Percentiles rank a stretch among this genome's conserved stretches.
Conservation (phyloP, 1,140 invertebrate genomes). For the Pogonognathellus flavescens region DNA sequence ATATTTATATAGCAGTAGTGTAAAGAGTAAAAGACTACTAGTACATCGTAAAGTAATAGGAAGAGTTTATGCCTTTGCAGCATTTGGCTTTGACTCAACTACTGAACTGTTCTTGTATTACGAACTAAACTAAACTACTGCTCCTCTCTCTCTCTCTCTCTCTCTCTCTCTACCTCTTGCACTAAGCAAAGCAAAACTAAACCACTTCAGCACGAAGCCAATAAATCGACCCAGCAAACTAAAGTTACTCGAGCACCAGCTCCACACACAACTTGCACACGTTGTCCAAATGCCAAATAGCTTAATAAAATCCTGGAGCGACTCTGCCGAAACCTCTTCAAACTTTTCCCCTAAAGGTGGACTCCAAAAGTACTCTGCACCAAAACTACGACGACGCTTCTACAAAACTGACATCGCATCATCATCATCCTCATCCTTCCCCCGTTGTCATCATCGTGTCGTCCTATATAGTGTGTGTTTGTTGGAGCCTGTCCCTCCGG, state of each 20-base stretch:
- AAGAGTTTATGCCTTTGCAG: no score
- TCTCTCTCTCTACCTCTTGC: no score
- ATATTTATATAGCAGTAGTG: no score
- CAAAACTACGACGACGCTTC: no score
- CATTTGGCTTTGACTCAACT: no score
- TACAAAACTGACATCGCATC: slow-evolving; percentile 15
- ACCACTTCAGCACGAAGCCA: slow-evolving; percentile 63
- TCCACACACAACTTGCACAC: slow-evolving; percentile 1
- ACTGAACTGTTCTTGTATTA: neutral
- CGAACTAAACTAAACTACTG: slow-evolving; percentile 28
- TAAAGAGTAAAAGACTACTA: no score
- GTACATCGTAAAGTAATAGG: no score
- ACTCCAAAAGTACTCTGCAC: slow-evolving; percentile 13
- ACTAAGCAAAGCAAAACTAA: slow-evolving; percentile 14
- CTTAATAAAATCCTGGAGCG: slow-evolving; percentile 44
- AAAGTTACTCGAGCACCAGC: slow-evolving; percentile 1
- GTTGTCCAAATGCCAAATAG: slow-evolving; percentile 45
- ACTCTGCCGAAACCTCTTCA: slow-evolving; percentile 43
- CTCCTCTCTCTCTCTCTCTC: no score
- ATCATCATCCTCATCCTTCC: neutral
- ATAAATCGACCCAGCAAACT: slow-evolving; percentile 59
- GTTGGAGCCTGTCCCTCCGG: no score
- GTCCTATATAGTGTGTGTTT: neutral
- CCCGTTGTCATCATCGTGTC: slow-evolving; percentile 4
- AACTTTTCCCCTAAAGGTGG: slow-evolving; percentile 46